These are phyloP conservation scores for Muscicapa striata DNA, from an alignment of 2,797 vertebrate genomes.

Conservation along the genomic window DNA sequence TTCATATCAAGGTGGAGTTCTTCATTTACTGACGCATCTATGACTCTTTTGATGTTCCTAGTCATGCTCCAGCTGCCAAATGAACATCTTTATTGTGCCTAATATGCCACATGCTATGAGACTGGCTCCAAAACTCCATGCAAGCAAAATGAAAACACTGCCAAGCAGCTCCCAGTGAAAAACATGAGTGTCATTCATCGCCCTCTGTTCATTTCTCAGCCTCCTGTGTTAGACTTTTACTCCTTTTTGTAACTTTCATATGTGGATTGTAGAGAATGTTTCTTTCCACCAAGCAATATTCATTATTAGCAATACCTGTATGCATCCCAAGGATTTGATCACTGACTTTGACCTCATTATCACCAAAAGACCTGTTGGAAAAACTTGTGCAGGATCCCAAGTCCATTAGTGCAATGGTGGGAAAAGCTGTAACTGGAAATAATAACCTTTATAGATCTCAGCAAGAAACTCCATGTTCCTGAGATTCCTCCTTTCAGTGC, in stretches of 20 bases:
- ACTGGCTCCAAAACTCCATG: conserved; percentile 47
- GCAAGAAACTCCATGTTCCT: background rate
- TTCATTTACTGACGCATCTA: conserved; percentile 36
- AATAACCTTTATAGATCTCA: background rate
- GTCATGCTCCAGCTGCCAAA: conserved; percentile 68
- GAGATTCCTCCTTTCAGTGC: background rate
- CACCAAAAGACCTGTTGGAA: background rate
- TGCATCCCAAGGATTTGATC: background rate
- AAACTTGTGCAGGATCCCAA: background rate
- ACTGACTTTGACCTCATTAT: background rate
- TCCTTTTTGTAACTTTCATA: background rate
- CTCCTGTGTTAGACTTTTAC: background rate
- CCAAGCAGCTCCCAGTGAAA: conserved; percentile 60
- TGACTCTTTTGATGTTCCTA: conserved; percentile 59
- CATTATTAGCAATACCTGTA: background rate
- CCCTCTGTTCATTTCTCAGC: conserved; percentile 51
- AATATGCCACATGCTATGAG: conserved; percentile 70
- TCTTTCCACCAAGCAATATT: background rate
- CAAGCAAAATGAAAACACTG: conserved; percentile 25
- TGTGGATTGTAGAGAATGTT: background rate
- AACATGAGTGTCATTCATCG: background rate
- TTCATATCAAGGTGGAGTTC: conserved; percentile 51
- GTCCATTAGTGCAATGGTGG: background rate
- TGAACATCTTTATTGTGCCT: conserved; percentile 74
- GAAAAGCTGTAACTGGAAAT: background rate